Conservation (phyloP, 2,797 vertebrate species). For the Onychomys arenicola region DNA sequence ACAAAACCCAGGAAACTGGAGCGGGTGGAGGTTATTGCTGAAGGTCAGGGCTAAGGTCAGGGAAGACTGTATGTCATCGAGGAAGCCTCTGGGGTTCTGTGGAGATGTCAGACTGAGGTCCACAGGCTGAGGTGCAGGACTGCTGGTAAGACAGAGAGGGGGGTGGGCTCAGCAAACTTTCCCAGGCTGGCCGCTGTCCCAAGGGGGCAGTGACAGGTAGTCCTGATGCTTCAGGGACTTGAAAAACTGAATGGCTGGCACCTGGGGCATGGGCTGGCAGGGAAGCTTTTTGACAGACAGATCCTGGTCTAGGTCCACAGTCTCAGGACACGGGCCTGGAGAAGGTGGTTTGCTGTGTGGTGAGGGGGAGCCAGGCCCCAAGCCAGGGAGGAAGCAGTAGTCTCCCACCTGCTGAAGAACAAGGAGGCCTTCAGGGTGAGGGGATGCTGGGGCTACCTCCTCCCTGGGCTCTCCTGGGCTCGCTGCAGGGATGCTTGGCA, state of each 20-base stretch:
- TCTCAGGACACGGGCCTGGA: slow-evolving; percentile 3
- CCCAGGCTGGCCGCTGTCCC: slow-evolving; percentile 74
- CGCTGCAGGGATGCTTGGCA: not conserved
- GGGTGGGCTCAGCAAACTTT: slow-evolving; percentile 76
- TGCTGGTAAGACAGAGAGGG: accelerated
- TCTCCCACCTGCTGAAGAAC: slow-evolving; percentile 88
- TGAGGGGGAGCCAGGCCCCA: slow-evolving; percentile 63
- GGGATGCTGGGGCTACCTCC: slow-evolving; percentile 52
- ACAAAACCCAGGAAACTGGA: too few relatives aligned
- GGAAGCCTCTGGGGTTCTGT: not conserved
- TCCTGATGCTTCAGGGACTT: slow-evolving; percentile 88
- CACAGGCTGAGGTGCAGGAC: too few relatives aligned
- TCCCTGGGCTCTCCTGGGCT: not conserved
- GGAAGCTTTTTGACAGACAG: slow-evolving; percentile 57
- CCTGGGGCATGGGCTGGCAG: slow-evolving; percentile 63
- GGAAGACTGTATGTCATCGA: accelerated
- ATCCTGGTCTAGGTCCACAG: not conserved
- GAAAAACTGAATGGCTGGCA: slow-evolving; percentile 86
- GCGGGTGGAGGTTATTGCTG: too few relatives aligned
- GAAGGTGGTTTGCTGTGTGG: slow-evolving; percentile 63
- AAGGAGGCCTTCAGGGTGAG: slow-evolving; percentile 86
- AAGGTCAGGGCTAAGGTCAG: not conserved
- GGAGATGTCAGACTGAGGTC: not conserved
- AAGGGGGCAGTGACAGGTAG: slow-evolving; percentile 81
- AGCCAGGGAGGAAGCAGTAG: slow-evolving; percentile 88